phyloP scores from a whole-genome alignment of 2,797 vertebrate species.

The Vireo griseus region DNA sequence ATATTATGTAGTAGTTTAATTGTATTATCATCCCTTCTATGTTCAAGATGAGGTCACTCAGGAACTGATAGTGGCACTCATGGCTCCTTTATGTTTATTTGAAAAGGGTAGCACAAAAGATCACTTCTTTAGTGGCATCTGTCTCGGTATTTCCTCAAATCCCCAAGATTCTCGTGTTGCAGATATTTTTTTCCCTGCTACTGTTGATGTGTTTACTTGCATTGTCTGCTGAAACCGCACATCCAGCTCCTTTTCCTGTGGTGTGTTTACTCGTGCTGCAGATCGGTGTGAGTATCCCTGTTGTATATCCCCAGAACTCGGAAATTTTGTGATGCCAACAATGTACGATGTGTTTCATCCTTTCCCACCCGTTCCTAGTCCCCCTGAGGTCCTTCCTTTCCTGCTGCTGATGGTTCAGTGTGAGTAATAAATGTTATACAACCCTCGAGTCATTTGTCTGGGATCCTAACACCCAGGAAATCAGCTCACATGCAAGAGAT shows the following conservation, averaged over 20 bases:
- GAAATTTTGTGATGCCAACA: background rate
- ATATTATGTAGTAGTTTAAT: background rate
- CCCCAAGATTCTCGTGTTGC: background rate
- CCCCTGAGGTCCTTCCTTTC: background rate
- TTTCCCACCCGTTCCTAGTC: background rate
- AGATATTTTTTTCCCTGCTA: background rate
- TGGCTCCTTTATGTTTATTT: background rate
- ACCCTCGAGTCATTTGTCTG: background rate
- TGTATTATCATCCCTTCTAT: background rate
- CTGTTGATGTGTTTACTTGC: accelerated
- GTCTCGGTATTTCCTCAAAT: background rate
- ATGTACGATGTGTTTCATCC: background rate
- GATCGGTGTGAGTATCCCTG: background rate
- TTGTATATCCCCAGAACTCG: background rate
- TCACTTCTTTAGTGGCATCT: background rate
- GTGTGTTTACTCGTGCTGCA: background rate
- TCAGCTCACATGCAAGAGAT: background rate
- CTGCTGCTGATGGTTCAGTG: background rate
- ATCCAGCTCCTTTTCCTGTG: background rate
- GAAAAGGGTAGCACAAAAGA: background rate
- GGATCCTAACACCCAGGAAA: background rate
- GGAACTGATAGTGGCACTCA: background rate
- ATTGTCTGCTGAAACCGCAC: background rate
- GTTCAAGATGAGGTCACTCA: background rate
- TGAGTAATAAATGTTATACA: background rate